Evolutionary conservation across 2,888 invertebrate genomes (phyloP).

Genomic region (Lucinisca nassula): DNA sequence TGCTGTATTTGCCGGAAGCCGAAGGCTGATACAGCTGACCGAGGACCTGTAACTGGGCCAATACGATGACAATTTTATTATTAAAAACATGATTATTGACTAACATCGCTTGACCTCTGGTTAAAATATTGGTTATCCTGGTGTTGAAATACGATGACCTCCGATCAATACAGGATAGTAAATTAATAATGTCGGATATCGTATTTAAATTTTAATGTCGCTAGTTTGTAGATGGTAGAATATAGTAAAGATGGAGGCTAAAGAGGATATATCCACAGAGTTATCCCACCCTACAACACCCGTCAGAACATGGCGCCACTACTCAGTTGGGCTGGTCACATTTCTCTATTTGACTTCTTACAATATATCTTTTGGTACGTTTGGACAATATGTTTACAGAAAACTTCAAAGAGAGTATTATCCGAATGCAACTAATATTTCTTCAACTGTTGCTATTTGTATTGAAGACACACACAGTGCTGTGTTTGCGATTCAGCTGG

Average conservation of each 20-base stretch:
- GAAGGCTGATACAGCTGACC: too few relatives aligned
- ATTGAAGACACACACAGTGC: constrained; percentile 24
- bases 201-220: too few relatives aligned
- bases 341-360: constrained; percentile 52
- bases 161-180: too few relatives aligned
- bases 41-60: too few relatives aligned
- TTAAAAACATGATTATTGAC: too few relatives aligned
- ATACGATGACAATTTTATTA: too few relatives aligned
- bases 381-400: constrained; percentile 52
- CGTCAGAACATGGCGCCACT: constrained; percentile 19
- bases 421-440: constrained; percentile 26
- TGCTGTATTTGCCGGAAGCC: too few relatives aligned
- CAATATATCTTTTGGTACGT: constrained; percentile 22
- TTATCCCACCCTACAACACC: background rate
- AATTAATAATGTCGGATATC: too few relatives aligned
- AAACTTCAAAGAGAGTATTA: constrained; percentile 49
- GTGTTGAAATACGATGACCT: too few relatives aligned
- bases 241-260: background rate
- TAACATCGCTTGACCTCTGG: too few relatives aligned
- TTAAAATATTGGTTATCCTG: too few relatives aligned
- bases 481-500: constrained; percentile 33
- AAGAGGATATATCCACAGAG: background rate
- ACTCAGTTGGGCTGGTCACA: constrained; percentile 32
- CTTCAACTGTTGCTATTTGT: constrained; percentile 37
- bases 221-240: too few relatives aligned